phyloP scores from a whole-genome alignment of 2,113 vertebrate species.

The Toxostoma redivivum region DNA sequence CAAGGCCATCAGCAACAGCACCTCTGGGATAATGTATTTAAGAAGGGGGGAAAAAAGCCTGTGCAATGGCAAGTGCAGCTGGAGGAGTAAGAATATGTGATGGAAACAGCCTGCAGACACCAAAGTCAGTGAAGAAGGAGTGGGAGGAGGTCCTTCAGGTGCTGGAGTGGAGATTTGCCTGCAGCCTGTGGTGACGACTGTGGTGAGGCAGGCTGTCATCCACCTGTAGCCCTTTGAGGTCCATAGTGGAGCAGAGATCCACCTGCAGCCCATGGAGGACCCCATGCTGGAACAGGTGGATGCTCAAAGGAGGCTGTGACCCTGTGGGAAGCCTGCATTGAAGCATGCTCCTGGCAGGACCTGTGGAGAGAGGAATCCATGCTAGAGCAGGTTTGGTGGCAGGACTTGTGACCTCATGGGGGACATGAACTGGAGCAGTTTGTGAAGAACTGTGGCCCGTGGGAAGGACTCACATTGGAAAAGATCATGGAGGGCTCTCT shows the following conservation, averaged over 20 bases:
- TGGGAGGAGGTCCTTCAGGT: background rate
- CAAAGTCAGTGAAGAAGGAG: background rate
- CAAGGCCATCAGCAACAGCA: background rate
- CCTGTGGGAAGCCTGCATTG: background rate
- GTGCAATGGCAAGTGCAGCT: background rate
- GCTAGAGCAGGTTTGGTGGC: background rate
- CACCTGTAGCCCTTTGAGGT: background rate
- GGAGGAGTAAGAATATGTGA: background rate
- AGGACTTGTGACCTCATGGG: background rate
- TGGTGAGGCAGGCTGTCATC: background rate
- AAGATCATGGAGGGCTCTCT: background rate
- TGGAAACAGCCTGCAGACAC: background rate
- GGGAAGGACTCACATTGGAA: background rate
- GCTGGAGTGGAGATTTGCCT: fast-evolving
- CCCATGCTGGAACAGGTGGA: fast-evolving
- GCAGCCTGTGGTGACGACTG: background rate
- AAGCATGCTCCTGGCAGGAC: background rate
- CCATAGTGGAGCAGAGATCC: no score
- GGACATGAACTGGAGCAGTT: background rate
- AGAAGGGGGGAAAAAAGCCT: background rate
- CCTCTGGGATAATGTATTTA: background rate
- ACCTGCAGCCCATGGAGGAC: background rate
- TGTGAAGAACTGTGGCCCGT: background rate
- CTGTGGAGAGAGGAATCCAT: background rate
- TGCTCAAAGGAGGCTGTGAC: background rate